A percentile compares a stretch with the other conserved stretches of the same genome.
phyloP scores from a whole-genome alignment of 2,888 invertebrate species.

The Didymodactylos carnosus region DNA sequence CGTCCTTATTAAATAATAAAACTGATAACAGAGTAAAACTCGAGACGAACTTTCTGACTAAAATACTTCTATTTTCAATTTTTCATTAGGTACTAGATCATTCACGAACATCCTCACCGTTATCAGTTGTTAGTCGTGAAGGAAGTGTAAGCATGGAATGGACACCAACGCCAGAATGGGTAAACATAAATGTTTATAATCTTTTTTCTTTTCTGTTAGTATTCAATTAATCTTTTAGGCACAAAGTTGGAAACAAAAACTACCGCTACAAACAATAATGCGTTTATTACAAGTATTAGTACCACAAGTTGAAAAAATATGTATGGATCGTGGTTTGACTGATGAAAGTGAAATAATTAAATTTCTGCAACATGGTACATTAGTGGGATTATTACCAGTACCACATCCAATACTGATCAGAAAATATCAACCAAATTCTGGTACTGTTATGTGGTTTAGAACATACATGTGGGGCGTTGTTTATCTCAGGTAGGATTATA shows the following conservation, averaged over 20 bases:
- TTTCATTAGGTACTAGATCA: too few relatives aligned
- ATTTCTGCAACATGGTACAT: slow-evolving; percentile 89
- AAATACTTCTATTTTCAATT: too few relatives aligned
- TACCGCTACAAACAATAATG: slow-evolving; percentile 97
- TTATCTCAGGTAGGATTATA: slow-evolving; percentile 52
- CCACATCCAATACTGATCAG: slow-evolving; percentile 96
- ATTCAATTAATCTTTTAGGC: slow-evolving; percentile 3
- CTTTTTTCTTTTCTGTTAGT: slow-evolving; percentile 6
- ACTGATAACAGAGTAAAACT: neutral
- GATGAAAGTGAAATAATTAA: slow-evolving; percentile 98
- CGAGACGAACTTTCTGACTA: too few relatives aligned
- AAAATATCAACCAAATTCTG: slow-evolving; percentile 93
- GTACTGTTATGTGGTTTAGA: slow-evolving; percentile 95
- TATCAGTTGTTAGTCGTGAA: neutral
- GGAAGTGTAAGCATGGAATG: slow-evolving; percentile 40
- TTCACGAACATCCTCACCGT: too few relatives aligned
- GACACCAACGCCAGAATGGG: slow-evolving; percentile 90
- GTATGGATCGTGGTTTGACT: slow-evolving; percentile 91
- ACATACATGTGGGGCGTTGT: slow-evolving; percentile 99
- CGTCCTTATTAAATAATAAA: too few relatives aligned
- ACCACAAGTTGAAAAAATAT: slow-evolving; percentile 98
- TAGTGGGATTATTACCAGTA: slow-evolving; percentile 86
- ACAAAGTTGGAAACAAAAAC: slow-evolving; percentile 64
- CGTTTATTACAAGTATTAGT: slow-evolving; percentile 86
- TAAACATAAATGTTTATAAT: too few relatives aligned